Evolutionary conservation across 2,113 vertebrate species (phyloP).

Genomic region (Cheilinus undulatus): DNA sequence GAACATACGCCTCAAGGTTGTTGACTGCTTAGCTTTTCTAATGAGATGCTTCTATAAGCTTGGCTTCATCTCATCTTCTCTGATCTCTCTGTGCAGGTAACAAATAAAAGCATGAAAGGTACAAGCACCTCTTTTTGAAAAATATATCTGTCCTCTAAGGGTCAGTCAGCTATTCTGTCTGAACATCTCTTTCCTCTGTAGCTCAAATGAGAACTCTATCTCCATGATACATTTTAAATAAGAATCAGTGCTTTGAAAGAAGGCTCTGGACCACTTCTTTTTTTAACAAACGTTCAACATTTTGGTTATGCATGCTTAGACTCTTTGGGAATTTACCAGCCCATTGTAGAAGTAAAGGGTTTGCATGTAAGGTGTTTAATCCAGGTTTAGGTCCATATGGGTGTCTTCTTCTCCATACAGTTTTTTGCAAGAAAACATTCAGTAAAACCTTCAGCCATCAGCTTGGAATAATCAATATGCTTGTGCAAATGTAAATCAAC

Average conservation of each 20-base stretch:
- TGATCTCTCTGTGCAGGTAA: neutral
- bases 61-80: neutral
- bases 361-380: too few species aligned
- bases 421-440: too few species aligned
- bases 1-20: neutral
- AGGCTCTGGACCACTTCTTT: neutral
- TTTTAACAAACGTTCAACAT: neutral
- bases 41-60: too few species aligned
- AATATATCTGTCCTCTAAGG: neutral
- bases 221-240: neutral
- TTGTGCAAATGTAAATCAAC: too few species aligned
- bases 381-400: too few species aligned
- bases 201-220: conserved; percentile 4
- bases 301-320: neutral
- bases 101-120: neutral
- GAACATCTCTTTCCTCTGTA: conserved; percentile 8
- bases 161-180: conserved; percentile 9
- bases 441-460: too few species aligned
- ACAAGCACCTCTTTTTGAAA: neutral
- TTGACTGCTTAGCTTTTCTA: neutral
- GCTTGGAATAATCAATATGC: too few species aligned
- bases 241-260: neutral
- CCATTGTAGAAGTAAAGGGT: too few species aligned
- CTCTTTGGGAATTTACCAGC: too few species aligned
- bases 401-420: too few species aligned